These are phyloP conservation scores for Cyclophora punctaria DNA, from an alignment of 2,888 invertebrate genomes.

Conservation along the genomic window DNA sequence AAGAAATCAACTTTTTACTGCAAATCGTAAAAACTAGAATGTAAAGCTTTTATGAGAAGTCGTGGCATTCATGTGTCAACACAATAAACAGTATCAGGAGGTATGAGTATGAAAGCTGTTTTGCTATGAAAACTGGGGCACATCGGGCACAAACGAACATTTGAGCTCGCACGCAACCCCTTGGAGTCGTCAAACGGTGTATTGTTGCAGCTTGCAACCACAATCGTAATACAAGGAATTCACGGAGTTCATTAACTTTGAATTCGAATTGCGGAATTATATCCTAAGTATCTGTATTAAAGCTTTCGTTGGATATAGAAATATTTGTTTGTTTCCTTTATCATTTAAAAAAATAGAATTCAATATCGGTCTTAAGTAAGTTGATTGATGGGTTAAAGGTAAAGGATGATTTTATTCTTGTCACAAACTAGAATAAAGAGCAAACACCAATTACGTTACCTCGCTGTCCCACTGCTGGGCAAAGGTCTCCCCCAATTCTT, in stretches of 20 bases:
- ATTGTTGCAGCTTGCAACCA: conserved; percentile 8
- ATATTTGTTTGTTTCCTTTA: too few species aligned
- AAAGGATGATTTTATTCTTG: too few species aligned
- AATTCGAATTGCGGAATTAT: neutral
- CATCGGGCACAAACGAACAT: conserved; percentile 23
- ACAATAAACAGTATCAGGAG: conserved; percentile 24
- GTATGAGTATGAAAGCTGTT: conserved; percentile 26
- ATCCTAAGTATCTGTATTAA: too few species aligned
- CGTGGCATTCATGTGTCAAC: conserved; percentile 25
- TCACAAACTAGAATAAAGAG: too few species aligned
- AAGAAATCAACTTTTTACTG: conserved; percentile 20
- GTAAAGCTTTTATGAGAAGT: conserved; percentile 17
- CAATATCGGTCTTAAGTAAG: too few species aligned
- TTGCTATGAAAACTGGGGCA: conserved; percentile 23
- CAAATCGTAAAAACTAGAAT: conserved; percentile 16
- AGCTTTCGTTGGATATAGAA: too few species aligned
- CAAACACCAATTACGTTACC: too few species aligned
- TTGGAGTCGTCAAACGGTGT: conserved; percentile 5
- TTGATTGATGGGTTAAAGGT: too few species aligned
- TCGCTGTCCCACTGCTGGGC: too few species aligned
- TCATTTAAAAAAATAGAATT: too few species aligned
- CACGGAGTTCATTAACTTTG: neutral
- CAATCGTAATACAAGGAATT: neutral
- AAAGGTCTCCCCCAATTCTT: too few species aligned
- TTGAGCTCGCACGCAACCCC: conserved; percentile 20